phyloP scores from a whole-genome alignment of 2,888 invertebrate genomes.

The Alsophila aescularia region DNA sequence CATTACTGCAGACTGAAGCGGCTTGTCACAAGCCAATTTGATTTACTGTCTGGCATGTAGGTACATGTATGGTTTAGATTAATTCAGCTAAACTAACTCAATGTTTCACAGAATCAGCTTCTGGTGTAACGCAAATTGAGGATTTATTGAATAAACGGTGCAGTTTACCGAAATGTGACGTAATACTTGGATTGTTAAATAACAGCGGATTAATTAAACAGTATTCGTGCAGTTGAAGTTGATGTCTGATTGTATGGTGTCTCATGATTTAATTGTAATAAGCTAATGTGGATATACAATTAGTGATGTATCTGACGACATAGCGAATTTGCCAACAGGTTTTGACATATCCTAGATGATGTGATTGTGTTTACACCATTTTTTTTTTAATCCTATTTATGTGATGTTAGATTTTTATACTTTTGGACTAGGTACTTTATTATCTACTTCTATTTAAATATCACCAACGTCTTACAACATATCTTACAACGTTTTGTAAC shows the following conservation, averaged over 20 bases:
- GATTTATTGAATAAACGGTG: conserved; percentile 16
- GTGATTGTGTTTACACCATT: too few relatives aligned
- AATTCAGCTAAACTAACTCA: conserved; percentile 29
- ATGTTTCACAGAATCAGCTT: conserved; percentile 24
- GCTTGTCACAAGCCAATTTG: conserved; percentile 51
- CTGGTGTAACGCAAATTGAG: conserved; percentile 20
- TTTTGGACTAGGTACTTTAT: too few relatives aligned
- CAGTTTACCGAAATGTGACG: neutral
- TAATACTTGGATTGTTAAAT: conserved; percentile 2
- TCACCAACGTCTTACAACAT: too few relatives aligned
- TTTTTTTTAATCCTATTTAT: too few relatives aligned
- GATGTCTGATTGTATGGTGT: conserved; percentile 5
- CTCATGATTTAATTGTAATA: neutral
- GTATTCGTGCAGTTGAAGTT: conserved; percentile 1
- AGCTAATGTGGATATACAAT: conserved; percentile 1
- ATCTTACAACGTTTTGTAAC: too few relatives aligned
- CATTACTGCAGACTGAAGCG: conserved; percentile 46
- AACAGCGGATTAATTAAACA: neutral
- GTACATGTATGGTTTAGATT: conserved; percentile 30
- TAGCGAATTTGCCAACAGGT: neutral
- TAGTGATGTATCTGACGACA: neutral
- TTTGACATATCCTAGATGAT: too few relatives aligned
- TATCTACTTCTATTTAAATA: too few relatives aligned
- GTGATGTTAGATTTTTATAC: too few relatives aligned
- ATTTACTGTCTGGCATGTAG: conserved; percentile 47